phyloP scores from a whole-genome alignment of 2,888 invertebrate species.

The Anticlea derivata region DNA sequence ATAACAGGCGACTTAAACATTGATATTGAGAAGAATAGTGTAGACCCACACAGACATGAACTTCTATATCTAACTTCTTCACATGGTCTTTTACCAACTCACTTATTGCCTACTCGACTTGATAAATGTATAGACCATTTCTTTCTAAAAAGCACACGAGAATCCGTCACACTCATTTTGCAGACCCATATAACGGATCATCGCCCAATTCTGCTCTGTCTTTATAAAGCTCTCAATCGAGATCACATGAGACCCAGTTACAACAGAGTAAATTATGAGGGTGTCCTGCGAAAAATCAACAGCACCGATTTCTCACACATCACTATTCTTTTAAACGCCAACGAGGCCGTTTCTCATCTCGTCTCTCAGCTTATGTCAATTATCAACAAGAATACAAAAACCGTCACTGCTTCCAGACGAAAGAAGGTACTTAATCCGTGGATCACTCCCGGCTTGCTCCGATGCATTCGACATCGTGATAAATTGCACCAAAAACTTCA shows the following conservation, averaged over 20 bases:
- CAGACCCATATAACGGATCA: slow-evolving; percentile 30
- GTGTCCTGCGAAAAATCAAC: neutral
- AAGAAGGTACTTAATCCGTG: slow-evolving; percentile 28
- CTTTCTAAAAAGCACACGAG: slow-evolving; percentile 12
- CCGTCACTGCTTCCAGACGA: neutral
- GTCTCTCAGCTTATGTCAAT: neutral
- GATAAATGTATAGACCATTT: slow-evolving; percentile 32
- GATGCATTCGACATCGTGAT: slow-evolving; percentile 35
- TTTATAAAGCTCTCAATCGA: neutral
- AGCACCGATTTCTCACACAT: neutral
- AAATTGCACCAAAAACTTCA: slow-evolving; percentile 20
- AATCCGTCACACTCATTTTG: slow-evolving; percentile 8
- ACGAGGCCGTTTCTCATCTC: neutral
- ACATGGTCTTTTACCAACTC: slow-evolving; percentile 26
- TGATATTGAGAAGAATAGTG: slow-evolving; percentile 5
- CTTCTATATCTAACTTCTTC: slow-evolving; percentile 27
- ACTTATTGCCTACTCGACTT: slow-evolving; percentile 24
- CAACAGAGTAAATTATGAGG: neutral
- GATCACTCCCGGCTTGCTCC: slow-evolving; percentile 32
- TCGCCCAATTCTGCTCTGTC: slow-evolving; percentile 8
- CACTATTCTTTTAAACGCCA: neutral
- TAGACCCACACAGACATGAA: slow-evolving; percentile 12
- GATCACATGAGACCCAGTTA: neutral
- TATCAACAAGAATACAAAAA: slow-evolving; percentile 2
- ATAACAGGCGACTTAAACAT: slow-evolving; percentile 32